Percentiles rank a stretch among this genome's conserved stretches.
Conservation (phyloP, 1,140 invertebrate genomes). For the Papilio glaucus region DNA sequence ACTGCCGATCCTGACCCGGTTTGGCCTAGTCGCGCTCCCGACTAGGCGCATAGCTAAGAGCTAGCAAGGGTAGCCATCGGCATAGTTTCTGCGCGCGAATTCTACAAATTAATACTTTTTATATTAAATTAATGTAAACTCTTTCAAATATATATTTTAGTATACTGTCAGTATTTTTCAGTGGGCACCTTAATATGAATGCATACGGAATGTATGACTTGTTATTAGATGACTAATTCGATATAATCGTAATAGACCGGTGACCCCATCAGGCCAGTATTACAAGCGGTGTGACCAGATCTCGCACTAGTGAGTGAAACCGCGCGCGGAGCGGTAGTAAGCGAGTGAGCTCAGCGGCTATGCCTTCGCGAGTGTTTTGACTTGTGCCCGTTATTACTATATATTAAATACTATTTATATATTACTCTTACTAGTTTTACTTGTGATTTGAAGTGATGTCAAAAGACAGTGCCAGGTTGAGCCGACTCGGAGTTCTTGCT, state of each 20-base stretch:
- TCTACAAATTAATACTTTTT: too few species aligned
- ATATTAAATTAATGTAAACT: too few species aligned
- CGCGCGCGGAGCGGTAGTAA: constrained; percentile 63
- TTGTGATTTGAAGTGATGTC: constrained; percentile 63
- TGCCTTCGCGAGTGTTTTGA: constrained; percentile 11
- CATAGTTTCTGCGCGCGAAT: too few species aligned
- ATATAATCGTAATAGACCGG: constrained; percentile 38
- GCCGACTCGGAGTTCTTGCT: constrained; percentile 71
- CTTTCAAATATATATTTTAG: too few species aligned
- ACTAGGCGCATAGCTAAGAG: too few species aligned
- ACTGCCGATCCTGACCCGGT: too few species aligned
- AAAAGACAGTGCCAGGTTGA: constrained; percentile 60
- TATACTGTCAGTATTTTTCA: too few species aligned
- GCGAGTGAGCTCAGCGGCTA: constrained; percentile 64
- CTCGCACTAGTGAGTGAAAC: constrained; percentile 60
- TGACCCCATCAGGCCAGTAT: not conserved
- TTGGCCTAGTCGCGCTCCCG: too few species aligned
- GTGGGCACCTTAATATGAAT: not conserved
- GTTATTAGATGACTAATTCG: not conserved
- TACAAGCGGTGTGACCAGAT: constrained; percentile 14
- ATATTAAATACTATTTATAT: too few species aligned
- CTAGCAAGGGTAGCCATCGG: too few species aligned
- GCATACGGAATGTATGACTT: constrained; percentile 16
- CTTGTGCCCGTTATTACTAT: not conserved
- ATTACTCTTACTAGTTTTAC: not conserved